phyloP scores from a whole-genome alignment of 1,140 invertebrate species.

The Mercenaria mercenaria region DNA sequence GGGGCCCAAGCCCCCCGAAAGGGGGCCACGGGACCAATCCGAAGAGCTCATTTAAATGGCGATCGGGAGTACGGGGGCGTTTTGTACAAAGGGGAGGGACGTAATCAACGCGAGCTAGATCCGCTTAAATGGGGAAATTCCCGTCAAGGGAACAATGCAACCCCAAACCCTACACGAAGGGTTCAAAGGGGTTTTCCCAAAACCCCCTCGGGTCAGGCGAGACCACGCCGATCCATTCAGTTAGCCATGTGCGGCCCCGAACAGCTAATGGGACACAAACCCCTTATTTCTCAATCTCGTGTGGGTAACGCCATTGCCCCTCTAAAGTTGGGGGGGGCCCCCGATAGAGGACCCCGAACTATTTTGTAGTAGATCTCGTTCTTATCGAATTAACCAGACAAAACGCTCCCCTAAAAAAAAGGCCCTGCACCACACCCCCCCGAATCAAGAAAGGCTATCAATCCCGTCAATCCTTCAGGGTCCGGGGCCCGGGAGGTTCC shows the following conservation, averaged over 20 bases:
- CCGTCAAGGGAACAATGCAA: conserved; percentile 94
- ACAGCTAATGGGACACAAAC: conserved; percentile 94
- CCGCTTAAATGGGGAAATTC: conserved; percentile 91
- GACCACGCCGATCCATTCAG: conserved; percentile 90
- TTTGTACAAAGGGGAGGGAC: conserved; percentile 95
- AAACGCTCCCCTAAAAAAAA: conserved; percentile 96
- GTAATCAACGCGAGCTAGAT: conserved; percentile 91
- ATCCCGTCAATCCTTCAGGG: conserved; percentile 96
- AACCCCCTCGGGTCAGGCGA: conserved; percentile 86
- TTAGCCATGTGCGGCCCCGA: conserved; percentile 93
- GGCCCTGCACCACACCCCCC: conserved; percentile 96
- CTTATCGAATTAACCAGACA: conserved; percentile 96
- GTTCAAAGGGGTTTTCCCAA: conserved; percentile 92
- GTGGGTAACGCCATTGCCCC: conserved; percentile 88
- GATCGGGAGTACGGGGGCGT: conserved; percentile 91
- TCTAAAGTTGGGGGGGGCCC: too few relatives aligned
- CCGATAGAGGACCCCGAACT: conserved; percentile 85
- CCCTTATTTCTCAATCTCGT: conserved; percentile 94
- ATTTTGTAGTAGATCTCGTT: conserved; percentile 92
- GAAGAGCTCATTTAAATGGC: conserved; percentile 91
- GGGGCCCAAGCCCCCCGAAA: conserved; percentile 86
- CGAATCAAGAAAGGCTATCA: conserved; percentile 96
- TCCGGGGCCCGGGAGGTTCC: conserved; percentile 95
- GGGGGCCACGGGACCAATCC: conserved; percentile 87
- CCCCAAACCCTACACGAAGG: conserved; percentile 93